phyloP scores from a whole-genome alignment of 2,888 invertebrate genomes.

The Hypomecis atomaria region DNA sequence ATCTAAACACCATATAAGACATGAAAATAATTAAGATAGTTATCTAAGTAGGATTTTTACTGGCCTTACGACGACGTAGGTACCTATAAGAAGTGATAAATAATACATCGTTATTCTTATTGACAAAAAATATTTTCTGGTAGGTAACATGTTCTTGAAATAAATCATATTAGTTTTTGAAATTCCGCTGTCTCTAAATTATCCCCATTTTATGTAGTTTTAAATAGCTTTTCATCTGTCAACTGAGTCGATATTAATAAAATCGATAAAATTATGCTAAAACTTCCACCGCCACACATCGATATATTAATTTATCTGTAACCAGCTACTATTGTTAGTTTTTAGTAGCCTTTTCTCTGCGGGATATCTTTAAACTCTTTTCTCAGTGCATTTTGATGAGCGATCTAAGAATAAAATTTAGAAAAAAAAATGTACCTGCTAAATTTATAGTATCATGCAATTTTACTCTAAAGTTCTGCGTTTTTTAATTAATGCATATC shows the following conservation, averaged over 20 bases:
- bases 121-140: too few relatives aligned
- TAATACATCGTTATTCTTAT: too few relatives aligned
- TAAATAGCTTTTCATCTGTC: constrained; percentile 67
- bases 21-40: too few relatives aligned
- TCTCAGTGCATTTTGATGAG: neutral
- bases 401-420: neutral
- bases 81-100: too few relatives aligned
- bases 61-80: too few relatives aligned
- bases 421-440: neutral
- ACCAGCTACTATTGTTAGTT: constrained; percentile 45
- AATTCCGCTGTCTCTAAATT: neutral
- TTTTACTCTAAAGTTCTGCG: too few relatives aligned
- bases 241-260: constrained; percentile 60
- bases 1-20: too few relatives aligned
- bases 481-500: too few relatives aligned
- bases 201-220: neutral
- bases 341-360: constrained; percentile 47
- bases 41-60: too few relatives aligned
- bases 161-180: neutral
- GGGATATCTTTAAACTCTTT: constrained; percentile 38
- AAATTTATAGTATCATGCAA: too few relatives aligned
- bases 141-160: neutral
- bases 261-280: constrained; percentile 54
- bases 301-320: constrained; percentile 45
- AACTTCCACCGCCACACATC: constrained; percentile 9